phyloP scores from a whole-genome alignment of 2,113 vertebrate genomes.

The Lontra canadensis region DNA sequence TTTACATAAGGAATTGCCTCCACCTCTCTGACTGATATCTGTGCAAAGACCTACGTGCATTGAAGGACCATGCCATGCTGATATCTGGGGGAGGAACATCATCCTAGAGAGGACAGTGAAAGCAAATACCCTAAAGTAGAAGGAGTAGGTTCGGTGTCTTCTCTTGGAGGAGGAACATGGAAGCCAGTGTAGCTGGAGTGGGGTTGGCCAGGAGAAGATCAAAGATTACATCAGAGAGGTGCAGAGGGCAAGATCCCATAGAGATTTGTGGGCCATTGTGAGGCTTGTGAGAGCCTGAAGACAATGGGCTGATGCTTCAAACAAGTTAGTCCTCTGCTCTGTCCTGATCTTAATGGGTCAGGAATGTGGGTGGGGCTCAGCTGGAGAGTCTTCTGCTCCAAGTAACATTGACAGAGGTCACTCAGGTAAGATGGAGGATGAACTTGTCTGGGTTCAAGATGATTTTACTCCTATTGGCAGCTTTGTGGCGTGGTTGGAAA shows the following conservation, averaged over 20 bases:
- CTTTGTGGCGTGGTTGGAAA: not conserved
- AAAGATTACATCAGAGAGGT: not conserved
- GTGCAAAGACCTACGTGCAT: not conserved
- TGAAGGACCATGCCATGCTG: not conserved
- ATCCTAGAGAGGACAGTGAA: not conserved
- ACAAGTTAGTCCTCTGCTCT: not conserved
- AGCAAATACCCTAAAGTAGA: not conserved
- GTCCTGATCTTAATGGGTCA: not conserved
- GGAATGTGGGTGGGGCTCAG: not conserved
- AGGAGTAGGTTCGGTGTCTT: not conserved
- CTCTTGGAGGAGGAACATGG: not conserved
- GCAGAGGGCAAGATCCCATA: not conserved
- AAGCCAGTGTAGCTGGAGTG: not conserved
- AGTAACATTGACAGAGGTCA: not conserved
- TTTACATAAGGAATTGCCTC: not conserved
- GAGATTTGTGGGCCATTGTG: not conserved
- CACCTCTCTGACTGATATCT: not conserved
- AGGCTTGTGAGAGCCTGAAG: not conserved
- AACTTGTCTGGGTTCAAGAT: not conserved
- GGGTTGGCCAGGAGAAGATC: not conserved
- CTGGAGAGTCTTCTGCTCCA: not conserved
- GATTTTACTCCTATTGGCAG: not conserved
- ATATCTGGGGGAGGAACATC: rapidly evolving
- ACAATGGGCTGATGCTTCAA: not conserved
- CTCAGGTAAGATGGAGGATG: not conserved